These are phyloP conservation scores for Trinorchestia longiramus DNA, from an alignment of 1,140 invertebrate genomes.

Conservation along the genomic window DNA sequence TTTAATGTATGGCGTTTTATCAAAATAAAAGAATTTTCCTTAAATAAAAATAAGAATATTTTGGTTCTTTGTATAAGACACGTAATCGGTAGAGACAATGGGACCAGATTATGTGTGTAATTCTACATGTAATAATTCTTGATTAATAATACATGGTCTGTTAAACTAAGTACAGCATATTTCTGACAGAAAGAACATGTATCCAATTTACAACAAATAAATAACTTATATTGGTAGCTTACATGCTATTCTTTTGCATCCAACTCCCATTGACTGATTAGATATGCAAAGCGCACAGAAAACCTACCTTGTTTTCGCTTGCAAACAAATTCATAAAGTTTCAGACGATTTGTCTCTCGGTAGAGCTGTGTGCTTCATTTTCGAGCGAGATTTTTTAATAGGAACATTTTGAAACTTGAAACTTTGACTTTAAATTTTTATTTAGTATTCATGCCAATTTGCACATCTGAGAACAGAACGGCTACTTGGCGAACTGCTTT, in stretches of 20 bases:
- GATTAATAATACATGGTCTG: not conserved
- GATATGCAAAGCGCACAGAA: not conserved
- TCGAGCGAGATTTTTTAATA: not conserved
- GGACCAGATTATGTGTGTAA: not conserved
- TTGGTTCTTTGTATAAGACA: too few species aligned
- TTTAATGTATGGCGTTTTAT: not conserved
- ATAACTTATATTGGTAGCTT: not conserved
- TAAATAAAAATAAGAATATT: too few species aligned
- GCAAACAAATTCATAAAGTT: not conserved
- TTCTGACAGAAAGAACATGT: not conserved
- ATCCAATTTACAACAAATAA: not conserved
- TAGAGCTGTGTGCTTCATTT: not conserved
- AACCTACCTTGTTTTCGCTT: not conserved
- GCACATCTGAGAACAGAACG: not conserved
- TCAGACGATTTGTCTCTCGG: not conserved
- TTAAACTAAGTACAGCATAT: not conserved
- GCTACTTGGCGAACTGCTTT: not conserved
- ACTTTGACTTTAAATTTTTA: not conserved
- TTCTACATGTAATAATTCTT: not conserved
- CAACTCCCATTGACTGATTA: not conserved
- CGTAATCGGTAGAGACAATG: not conserved
- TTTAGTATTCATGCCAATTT: not conserved
- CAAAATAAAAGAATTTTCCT: not conserved
- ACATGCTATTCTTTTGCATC: not conserved
- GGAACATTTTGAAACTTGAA: not conserved